Evolutionary conservation across 2,888 invertebrate species (phyloP).

Genomic region (Lacanobia wlatinum): DNA sequence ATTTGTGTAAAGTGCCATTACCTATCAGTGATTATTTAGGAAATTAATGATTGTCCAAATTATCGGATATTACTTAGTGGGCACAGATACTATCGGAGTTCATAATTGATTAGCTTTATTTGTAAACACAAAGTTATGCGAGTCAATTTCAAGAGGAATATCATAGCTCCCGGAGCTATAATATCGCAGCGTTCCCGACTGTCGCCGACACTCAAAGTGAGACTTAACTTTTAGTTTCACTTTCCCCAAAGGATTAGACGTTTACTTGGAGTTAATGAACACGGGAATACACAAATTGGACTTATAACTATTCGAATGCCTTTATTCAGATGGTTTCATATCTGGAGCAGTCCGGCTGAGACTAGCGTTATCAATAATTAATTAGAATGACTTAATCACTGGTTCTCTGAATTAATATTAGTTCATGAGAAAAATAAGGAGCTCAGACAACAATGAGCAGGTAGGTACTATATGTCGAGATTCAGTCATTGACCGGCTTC

Average conservation of each 20-base stretch:
- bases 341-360: neutral
- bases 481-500: constrained; percentile 47
- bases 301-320: constrained; percentile 25
- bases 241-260: constrained; percentile 58
- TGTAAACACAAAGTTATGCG: constrained; percentile 50
- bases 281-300: constrained; percentile 49
- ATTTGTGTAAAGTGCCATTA: constrained; percentile 21
- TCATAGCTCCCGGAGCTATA: constrained; percentile 40
- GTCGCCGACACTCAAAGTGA: constrained; percentile 46
- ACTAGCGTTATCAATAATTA: neutral
- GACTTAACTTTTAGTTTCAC: constrained; percentile 66
- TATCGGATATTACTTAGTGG: constrained; percentile 29
- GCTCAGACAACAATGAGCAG: constrained; percentile 38
- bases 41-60: constrained; percentile 34
- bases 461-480: constrained; percentile 31
- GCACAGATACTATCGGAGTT: constrained; percentile 32
- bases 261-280: constrained; percentile 65
- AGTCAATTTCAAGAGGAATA: constrained; percentile 54
- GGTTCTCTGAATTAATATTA: neutral
- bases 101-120: constrained; percentile 52
- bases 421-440: constrained; percentile 12
- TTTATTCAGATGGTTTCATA: constrained; percentile 6
- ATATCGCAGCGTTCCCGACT: constrained; percentile 21
- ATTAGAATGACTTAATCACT: neutral
- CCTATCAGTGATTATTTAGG: constrained; percentile 29